A percentile compares a stretch with the other conserved stretches of the same genome.
Conservation (phyloP, 2,797 vertebrate species). For the Phoeniculus purpureus region DNA sequence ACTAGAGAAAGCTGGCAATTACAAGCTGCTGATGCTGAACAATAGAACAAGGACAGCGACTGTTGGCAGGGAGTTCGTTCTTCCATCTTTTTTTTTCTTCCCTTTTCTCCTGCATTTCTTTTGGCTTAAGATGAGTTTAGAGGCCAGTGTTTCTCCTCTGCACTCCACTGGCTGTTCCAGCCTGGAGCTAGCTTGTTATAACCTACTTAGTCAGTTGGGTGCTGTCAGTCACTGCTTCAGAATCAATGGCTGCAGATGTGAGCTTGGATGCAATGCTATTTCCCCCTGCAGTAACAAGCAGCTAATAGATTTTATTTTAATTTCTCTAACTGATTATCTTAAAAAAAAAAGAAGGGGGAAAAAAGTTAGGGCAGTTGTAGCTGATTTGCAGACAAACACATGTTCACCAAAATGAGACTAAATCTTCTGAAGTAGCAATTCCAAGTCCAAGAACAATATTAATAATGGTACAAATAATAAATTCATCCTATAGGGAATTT, state of each 20-base stretch:
- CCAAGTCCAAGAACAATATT: constrained; percentile 24
- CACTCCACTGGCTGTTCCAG: constrained; percentile 68
- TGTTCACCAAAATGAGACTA: constrained; percentile 16
- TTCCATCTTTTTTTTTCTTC: background rate
- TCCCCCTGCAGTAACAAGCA: constrained; percentile 68
- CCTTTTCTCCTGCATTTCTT: constrained; percentile 54
- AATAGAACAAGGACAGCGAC: constrained; percentile 31
- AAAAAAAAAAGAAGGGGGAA: background rate
- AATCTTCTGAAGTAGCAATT: constrained; percentile 58
- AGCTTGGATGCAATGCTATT: constrained; percentile 61
- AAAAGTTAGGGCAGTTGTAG: constrained; percentile 23
- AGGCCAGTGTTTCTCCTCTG: constrained; percentile 67
- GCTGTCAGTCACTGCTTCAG: constrained; percentile 76
- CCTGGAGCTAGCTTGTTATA: constrained; percentile 79
- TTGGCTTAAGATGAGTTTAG: constrained; percentile 70
- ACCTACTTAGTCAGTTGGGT: constrained; percentile 77
- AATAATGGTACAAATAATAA: constrained; percentile 67
- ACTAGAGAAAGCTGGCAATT: constrained; percentile 74
- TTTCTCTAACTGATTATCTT: constrained; percentile 72
- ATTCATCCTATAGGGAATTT: constrained; percentile 66
- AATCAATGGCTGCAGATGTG: constrained; percentile 78
- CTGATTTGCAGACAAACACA: constrained; percentile 43
- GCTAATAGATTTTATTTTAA: constrained; percentile 80
- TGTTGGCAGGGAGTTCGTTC: constrained; percentile 25
- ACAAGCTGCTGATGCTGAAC: constrained; percentile 56